phyloP scores from a whole-genome alignment of 2,113 vertebrate species.

The Loxodonta africana region DNA sequence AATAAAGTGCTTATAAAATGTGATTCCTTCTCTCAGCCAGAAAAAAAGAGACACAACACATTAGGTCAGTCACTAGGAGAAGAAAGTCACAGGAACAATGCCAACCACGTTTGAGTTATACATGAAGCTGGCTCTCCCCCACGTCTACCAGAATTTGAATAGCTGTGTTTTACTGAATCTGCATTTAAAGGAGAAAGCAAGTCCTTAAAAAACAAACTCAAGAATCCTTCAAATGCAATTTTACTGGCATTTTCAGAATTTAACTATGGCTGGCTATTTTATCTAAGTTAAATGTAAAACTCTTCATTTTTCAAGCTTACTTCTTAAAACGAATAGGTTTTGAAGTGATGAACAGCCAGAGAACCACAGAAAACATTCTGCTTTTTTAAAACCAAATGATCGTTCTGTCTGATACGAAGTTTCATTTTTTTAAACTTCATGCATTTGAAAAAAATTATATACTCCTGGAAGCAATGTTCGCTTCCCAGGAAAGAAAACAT shows the following conservation, averaged over 20 bases:
- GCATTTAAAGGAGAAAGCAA: slow-evolving; percentile 54
- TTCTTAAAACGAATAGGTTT: slow-evolving; percentile 68
- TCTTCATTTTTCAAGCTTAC: slow-evolving; percentile 69
- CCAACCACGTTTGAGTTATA: background rate
- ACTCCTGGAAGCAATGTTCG: slow-evolving; percentile 58
- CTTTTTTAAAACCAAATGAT: slow-evolving; percentile 69
- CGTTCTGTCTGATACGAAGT: slow-evolving; percentile 67
- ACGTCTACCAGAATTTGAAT: background rate
- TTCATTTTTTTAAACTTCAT: slow-evolving; percentile 79
- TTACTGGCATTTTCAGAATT: slow-evolving; percentile 61
- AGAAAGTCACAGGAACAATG: background rate
- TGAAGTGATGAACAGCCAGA: slow-evolving; percentile 75
- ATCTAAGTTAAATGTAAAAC: slow-evolving; percentile 71
- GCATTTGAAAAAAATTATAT: slow-evolving; percentile 50
- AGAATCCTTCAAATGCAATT: slow-evolving; percentile 59
- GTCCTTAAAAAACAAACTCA: slow-evolving; percentile 58
- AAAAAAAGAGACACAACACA: slow-evolving; percentile 43
- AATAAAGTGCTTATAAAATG: slow-evolving; percentile 58
- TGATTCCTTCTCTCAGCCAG: slow-evolving; percentile 48
- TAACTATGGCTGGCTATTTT: slow-evolving; percentile 55
- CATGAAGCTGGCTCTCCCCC: background rate
- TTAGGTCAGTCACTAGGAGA: slow-evolving; percentile 24
- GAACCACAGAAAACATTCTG: slow-evolving; percentile 49
- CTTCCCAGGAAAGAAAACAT: slow-evolving; percentile 76
- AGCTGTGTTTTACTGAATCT: slow-evolving; percentile 24